Evolutionary conservation across 2,113 vertebrate genomes (phyloP).

Genomic region (Oxygymnocypris stewartii): DNA sequence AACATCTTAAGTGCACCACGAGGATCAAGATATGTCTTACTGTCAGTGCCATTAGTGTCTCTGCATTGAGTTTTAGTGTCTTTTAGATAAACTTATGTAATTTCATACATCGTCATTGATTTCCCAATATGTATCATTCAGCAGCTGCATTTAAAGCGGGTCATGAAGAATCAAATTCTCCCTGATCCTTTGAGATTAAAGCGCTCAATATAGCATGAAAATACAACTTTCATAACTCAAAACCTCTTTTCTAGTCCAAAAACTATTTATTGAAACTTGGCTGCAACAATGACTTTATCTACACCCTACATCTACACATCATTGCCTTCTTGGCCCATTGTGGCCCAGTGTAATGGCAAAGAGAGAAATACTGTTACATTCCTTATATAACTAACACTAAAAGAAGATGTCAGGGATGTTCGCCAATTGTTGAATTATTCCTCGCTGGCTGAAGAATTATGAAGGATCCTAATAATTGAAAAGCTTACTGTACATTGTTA

Average conservation of each 20-base stretch:
- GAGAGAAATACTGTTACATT: not conserved
- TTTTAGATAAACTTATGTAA: conserved; percentile 9
- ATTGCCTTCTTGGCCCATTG: not conserved
- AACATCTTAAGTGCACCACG: conserved; percentile 27
- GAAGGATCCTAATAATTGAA: not conserved
- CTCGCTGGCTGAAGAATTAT: not conserved
- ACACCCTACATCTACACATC: not conserved
- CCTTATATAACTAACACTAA: not conserved
- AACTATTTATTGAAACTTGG: not conserved
- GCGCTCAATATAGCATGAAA: not conserved
- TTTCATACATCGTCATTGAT: not conserved
- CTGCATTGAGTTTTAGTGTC: conserved; percentile 12
- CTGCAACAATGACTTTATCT: not conserved
- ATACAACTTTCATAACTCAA: not conserved
- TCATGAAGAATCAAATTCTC: not conserved
- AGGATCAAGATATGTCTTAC: conserved; percentile 20
- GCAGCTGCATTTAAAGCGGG: not conserved
- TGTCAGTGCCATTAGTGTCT: conserved; percentile 22
- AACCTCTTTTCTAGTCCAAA: not conserved
- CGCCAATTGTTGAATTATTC: not conserved
- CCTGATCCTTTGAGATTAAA: not conserved
- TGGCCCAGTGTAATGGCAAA: not conserved
- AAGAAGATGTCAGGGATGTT: not conserved
- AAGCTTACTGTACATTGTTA: not conserved
- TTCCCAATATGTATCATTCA: not conserved